phyloP scores from a whole-genome alignment of 1,140 invertebrate genomes.

The Camponotus floridanus region DNA sequence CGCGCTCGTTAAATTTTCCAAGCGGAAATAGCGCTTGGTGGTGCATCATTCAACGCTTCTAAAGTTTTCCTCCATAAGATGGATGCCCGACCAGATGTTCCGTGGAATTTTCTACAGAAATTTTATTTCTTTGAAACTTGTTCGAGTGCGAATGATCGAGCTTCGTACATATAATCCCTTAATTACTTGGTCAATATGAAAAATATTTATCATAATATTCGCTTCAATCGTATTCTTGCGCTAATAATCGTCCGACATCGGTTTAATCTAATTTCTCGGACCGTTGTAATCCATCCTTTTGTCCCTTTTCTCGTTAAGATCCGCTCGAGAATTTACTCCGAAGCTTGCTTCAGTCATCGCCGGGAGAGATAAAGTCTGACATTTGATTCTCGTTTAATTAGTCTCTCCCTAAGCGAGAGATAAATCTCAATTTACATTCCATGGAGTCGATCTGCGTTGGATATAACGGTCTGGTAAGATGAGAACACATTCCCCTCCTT shows the following conservation, averaged over 20 bases:
- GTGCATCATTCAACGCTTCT: not conserved
- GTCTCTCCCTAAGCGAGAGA: not conserved
- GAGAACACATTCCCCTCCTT: not conserved
- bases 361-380: slow-evolving; percentile 10
- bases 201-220: slow-evolving; percentile 29
- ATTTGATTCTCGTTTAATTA: slow-evolving; percentile 73
- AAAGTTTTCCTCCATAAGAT: slow-evolving; percentile 48
- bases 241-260: slow-evolving; percentile 35
- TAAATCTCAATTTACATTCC: slow-evolving; percentile 61
- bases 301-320: slow-evolving; percentile 55
- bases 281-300: slow-evolving; percentile 10
- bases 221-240: not conserved
- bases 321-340: slow-evolving; percentile 45
- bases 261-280: not conserved
- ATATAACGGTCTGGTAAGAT: slow-evolving; percentile 26
- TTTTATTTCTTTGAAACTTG: slow-evolving; percentile 33
- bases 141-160: slow-evolving; percentile 44
- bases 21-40: slow-evolving; percentile 9
- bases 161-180: slow-evolving; percentile 20
- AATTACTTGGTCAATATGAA: slow-evolving; percentile 16
- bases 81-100: slow-evolving; percentile 49
- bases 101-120: slow-evolving; percentile 28
- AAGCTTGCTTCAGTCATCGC: slow-evolving; percentile 7
- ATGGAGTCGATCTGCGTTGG: slow-evolving; percentile 29
- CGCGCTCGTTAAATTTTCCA: slow-evolving; percentile 15